phyloP scores from a whole-genome alignment of 1,140 invertebrate species.

The Platorchestia sp. region DNA sequence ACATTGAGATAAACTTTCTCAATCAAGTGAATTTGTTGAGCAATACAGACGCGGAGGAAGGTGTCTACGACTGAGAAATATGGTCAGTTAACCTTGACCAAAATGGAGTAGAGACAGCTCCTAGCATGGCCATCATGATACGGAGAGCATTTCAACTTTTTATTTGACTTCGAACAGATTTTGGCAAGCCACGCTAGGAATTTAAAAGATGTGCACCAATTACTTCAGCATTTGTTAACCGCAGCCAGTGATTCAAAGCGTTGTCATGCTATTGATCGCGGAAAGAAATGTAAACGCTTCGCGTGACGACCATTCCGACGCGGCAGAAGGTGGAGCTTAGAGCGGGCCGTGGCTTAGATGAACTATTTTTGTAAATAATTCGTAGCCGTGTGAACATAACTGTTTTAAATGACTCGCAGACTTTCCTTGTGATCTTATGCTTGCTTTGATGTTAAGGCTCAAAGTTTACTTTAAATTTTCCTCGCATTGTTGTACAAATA shows the following conservation, averaged over 20 bases:
- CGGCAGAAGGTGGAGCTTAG: constrained; percentile 6
- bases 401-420: background rate
- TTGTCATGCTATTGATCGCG: background rate
- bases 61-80: constrained; percentile 47
- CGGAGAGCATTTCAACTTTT: constrained; percentile 14
- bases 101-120: constrained; percentile 51
- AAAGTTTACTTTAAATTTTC: background rate
- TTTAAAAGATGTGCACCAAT: constrained; percentile 32
- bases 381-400: background rate
- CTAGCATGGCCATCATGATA: constrained; percentile 51
- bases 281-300: background rate
- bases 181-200: constrained; percentile 8
- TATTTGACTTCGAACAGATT: background rate
- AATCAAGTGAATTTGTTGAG: constrained; percentile 49
- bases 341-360: background rate
- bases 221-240: background rate
- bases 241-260: background rate
- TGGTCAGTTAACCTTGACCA: constrained; percentile 52
- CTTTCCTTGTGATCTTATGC: background rate
- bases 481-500: background rate
- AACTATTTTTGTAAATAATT: background rate
- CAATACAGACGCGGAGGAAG: constrained; percentile 15
- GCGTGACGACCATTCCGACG: constrained; percentile 7
- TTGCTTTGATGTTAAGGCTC: background rate
- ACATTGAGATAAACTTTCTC: constrained; percentile 36